Evolutionary conservation across 2,888 invertebrate species (phyloP).

Genomic region (Nineta flava): DNA sequence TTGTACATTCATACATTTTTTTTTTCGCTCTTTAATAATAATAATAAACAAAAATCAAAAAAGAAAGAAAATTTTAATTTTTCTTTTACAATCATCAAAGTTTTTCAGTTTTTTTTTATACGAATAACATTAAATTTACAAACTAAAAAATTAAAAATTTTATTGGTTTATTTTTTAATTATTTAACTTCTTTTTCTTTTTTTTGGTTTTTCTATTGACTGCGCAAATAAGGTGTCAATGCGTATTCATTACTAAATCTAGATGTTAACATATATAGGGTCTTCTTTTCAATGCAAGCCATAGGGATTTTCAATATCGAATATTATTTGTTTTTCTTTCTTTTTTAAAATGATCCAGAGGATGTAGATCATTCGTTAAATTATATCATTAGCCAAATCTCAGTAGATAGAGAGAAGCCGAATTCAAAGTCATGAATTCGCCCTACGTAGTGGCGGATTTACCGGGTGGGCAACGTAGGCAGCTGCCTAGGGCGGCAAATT

Average conservation of each 20-base stretch:
- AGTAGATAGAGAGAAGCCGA: too few relatives aligned
- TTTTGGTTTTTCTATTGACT: neutral
- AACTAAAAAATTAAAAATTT: neutral
- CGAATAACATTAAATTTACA: too few relatives aligned
- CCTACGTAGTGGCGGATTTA: too few relatives aligned
- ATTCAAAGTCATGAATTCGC: too few relatives aligned
- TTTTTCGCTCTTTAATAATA: neutral
- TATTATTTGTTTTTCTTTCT: neutral
- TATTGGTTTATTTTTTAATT: neutral
- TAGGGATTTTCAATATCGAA: neutral
- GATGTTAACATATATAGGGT: too few relatives aligned
- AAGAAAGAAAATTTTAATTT: neutral
- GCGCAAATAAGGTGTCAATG: too few relatives aligned
- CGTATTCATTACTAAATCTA: too few relatives aligned
- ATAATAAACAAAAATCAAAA: neutral
- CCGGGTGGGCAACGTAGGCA: too few relatives aligned
- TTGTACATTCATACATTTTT: constrained; percentile 6
- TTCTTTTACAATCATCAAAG: neutral
- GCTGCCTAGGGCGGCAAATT: too few relatives aligned
- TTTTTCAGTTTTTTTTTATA: neutral
- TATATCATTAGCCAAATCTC: too few relatives aligned
- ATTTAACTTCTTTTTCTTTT: neutral
- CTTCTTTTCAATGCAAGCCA: too few relatives aligned
- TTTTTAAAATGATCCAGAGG: neutral
- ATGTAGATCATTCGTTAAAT: too few relatives aligned